A percentile compares a stretch with the other conserved stretches of the same genome.
Conservation (phyloP, 2,888 invertebrate genomes). For the Thymelicus acteon region DNA sequence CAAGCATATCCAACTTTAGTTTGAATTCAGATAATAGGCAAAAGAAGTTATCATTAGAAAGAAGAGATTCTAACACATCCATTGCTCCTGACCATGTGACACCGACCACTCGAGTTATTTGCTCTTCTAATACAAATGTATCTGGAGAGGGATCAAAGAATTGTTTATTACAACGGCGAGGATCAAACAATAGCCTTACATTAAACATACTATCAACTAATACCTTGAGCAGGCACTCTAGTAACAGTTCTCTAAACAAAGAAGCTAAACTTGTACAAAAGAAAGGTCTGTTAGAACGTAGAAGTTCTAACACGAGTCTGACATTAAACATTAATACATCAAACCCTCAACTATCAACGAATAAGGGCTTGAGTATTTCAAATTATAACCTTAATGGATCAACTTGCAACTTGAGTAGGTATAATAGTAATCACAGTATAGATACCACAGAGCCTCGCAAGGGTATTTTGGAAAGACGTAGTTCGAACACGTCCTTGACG, state of each 20-base stretch:
- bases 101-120: conserved; percentile 73
- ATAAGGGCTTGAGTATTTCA: conserved; percentile 76
- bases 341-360: conserved; percentile 75
- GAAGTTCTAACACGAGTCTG: conserved; percentile 93
- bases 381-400: conserved; percentile 82
- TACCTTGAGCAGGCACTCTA: conserved; percentile 82
- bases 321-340: conserved; percentile 86
- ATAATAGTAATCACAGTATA: conserved; percentile 79
- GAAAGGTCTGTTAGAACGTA: conserved; percentile 91
- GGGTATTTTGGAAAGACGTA: conserved; percentile 89
- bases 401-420: conserved; percentile 76
- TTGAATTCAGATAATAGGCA: conserved; percentile 71
- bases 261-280: conserved; percentile 74
- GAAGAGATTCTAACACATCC: conserved; percentile 95
- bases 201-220: conserved; percentile 87
- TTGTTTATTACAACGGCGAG: conserved; percentile 90
- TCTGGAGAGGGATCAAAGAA: conserved; percentile 78
- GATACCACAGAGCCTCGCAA: conserved; percentile 79
- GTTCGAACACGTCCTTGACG: conserved; percentile 93
- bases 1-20: conserved; percentile 78
- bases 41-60: conserved; percentile 89
- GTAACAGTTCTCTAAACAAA: conserved; percentile 83
- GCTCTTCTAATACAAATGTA: conserved; percentile 79
- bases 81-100: conserved; percentile 84
- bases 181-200: conserved; percentile 94